Evolutionary conservation across 2,113 vertebrate species (phyloP).

Genomic region (Rhagologus leucostigma): DNA sequence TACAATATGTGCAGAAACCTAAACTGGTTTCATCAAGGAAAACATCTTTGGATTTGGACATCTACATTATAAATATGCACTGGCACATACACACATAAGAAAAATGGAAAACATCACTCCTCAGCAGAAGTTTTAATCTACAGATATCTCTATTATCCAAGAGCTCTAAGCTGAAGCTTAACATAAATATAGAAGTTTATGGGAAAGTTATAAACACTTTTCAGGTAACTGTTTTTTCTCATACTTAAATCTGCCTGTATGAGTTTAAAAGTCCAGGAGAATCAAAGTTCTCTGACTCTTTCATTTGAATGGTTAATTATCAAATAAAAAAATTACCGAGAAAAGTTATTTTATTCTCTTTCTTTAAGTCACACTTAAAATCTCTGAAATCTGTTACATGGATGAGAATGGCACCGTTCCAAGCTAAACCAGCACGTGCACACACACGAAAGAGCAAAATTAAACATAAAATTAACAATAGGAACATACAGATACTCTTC

Average conservation of each 20-base stretch:
- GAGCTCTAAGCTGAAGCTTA: neutral
- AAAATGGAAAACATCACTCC: neutral
- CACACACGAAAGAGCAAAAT: fast-evolving
- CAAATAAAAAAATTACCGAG: neutral
- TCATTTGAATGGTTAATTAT: neutral
- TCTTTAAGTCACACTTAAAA: neutral
- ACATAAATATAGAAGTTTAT: neutral
- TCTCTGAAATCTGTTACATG: neutral
- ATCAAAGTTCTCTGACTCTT: neutral
- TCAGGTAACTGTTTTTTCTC: neutral
- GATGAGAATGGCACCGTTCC: neutral
- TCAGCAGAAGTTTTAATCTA: neutral
- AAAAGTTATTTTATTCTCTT: neutral
- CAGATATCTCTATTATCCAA: neutral
- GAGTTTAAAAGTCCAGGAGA: neutral
- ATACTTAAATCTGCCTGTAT: neutral
- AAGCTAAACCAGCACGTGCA: neutral
- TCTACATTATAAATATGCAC: neutral
- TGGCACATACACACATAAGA: fast-evolving
- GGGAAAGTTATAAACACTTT: neutral
- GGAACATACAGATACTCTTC: neutral
- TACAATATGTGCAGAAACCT: neutral
- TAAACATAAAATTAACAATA: neutral
- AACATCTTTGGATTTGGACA: neutral
- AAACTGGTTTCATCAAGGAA: neutral